phyloP scores from a whole-genome alignment of 2,113 vertebrate genomes.

The Lycaon pictus region DNA sequence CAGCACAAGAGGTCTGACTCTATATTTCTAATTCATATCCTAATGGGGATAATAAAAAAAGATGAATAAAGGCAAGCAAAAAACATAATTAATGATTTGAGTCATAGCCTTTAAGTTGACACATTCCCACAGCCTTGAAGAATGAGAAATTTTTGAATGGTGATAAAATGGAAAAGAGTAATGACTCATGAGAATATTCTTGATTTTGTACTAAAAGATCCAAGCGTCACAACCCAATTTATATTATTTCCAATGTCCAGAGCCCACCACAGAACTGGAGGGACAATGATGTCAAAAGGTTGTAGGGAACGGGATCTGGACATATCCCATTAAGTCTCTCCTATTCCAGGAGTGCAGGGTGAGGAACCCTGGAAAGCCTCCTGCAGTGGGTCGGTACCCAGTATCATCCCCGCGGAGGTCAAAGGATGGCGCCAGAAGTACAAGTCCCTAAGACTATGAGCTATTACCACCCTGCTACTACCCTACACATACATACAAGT shows the following conservation, averaged over 20 bases:
- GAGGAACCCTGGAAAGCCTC: not conserved
- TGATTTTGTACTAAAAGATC: not conserved
- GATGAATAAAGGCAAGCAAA: not conserved
- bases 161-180: not conserved
- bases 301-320: not conserved
- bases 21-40: constrained; percentile 11
- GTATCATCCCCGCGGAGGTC: not conserved
- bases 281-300: not conserved
- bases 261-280: not conserved
- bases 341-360: not conserved
- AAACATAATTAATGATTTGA: not conserved
- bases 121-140: not conserved
- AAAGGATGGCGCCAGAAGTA: not conserved
- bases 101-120: not conserved
- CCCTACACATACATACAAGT: not conserved
- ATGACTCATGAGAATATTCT: constrained; percentile 19
- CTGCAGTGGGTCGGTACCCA: not conserved
- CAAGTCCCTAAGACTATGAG: not conserved
- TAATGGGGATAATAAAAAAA: not conserved
- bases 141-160: not conserved
- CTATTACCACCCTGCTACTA: not conserved
- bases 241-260: not conserved
- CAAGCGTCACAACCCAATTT: not conserved
- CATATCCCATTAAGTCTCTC: not conserved
- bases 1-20: not conserved